Evolutionary conservation across 2,888 invertebrate species (phyloP).

Genomic region (Siphonodentalium dalli): DNA sequence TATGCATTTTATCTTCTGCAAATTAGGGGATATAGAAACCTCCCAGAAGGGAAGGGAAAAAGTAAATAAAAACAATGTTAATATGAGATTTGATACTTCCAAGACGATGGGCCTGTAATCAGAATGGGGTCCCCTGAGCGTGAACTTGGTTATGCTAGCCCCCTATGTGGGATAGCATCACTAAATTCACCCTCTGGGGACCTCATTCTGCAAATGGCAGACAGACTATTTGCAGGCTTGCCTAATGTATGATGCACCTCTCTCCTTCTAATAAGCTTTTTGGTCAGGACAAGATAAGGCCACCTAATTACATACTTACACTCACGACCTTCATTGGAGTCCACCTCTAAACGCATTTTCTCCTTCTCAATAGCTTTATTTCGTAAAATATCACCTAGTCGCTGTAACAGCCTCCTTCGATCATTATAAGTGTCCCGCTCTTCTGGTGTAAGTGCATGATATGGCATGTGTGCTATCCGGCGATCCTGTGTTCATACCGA

Average conservation of each 20-base stretch:
- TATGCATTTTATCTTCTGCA: no score
- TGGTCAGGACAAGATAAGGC: background rate
- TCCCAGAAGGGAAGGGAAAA: no score
- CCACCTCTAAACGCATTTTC: slow-evolving; percentile 48
- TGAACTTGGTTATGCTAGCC: no score
- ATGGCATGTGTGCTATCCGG: slow-evolving; percentile 64
- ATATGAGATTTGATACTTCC: no score
- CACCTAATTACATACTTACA: slow-evolving; percentile 43
- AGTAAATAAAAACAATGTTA: no score
- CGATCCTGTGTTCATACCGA: slow-evolving; percentile 46
- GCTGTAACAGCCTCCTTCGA: slow-evolving; percentile 52
- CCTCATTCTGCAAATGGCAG: no score
- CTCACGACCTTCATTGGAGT: slow-evolving; percentile 45
- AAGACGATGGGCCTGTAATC: no score
- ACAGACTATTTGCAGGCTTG: no score
- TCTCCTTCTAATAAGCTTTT: background rate
- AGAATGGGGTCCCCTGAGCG: no score
- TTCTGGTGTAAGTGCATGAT: slow-evolving; percentile 63
- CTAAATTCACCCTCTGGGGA: no score
- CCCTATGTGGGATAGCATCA: no score
- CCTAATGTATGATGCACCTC: slow-evolving; percentile 12
- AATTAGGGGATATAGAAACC: no score
- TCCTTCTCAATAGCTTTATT: slow-evolving; percentile 59
- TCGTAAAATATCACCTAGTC: slow-evolving; percentile 57
- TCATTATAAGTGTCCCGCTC: slow-evolving; percentile 64